A percentile compares a stretch with the other conserved stretches of the same genome.
phyloP scores from a whole-genome alignment of 2,797 vertebrate species.

The Avahi laniger region DNA sequence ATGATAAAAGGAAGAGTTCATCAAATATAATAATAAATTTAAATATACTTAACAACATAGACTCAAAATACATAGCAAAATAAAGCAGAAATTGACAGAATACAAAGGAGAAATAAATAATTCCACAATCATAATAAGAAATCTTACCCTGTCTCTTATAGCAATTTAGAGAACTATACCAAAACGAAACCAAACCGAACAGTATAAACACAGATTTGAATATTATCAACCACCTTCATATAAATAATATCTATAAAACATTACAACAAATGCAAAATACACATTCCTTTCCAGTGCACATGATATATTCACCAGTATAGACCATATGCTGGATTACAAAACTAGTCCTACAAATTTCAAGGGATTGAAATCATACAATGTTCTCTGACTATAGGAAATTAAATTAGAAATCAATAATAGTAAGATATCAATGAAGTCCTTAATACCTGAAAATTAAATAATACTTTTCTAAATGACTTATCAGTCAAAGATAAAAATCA shows the following conservation, averaged over 20 bases:
- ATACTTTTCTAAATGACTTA: neutral
- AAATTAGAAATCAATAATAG: neutral
- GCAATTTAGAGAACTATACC: neutral
- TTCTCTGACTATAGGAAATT: neutral
- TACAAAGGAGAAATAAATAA: neutral
- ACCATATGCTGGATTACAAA: neutral
- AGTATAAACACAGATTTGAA: neutral
- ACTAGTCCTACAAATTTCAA: neutral
- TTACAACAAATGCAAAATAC: neutral
- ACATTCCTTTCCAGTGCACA: neutral
- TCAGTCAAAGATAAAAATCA: neutral
- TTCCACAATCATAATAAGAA: neutral
- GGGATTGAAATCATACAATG: neutral
- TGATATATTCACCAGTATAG: neutral
- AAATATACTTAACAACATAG: neutral
- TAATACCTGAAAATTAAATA: neutral
- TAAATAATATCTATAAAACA: neutral
- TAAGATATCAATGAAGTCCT: neutral
- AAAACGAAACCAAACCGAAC: neutral
- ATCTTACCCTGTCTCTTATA: neutral
- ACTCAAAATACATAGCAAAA: neutral
- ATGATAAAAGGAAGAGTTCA: neutral
- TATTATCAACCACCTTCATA: neutral
- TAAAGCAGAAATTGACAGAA: neutral
- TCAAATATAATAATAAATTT: neutral